Evolutionary conservation across 2,888 invertebrate genomes (phyloP).

Genomic region (Chymomyza fuscimana): DNA sequence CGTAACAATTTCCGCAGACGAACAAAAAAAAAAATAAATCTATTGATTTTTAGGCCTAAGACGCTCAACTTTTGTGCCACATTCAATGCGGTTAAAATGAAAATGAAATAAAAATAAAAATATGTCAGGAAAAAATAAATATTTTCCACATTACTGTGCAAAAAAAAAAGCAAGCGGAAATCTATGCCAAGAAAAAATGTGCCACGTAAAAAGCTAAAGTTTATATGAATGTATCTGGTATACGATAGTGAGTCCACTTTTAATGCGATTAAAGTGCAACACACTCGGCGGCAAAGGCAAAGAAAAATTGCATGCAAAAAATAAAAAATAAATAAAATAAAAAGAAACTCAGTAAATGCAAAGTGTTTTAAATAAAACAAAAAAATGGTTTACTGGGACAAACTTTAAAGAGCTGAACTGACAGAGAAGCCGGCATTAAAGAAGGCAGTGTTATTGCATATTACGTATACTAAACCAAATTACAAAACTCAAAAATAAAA

Average conservation of each 20-base stretch:
- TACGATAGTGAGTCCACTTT: conserved; percentile 53
- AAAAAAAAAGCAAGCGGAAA: background rate
- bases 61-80: conserved; percentile 10
- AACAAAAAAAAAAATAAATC: conserved; percentile 17
- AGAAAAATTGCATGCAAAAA: conserved; percentile 23
- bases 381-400: background rate
- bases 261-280: conserved; percentile 76
- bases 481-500: no score
- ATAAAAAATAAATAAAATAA: background rate
- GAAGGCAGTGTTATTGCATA: background rate
- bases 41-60: conserved; percentile 57
- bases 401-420: background rate
- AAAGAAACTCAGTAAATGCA: background rate
- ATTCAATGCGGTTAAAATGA: conserved; percentile 36
- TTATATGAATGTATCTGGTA: background rate
- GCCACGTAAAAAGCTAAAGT: conserved; percentile 4
- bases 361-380: background rate
- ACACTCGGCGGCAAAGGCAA: conserved; percentile 40
- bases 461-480: no score
- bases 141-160: conserved; percentile 53
- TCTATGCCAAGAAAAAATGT: conserved; percentile 2
- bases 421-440: background rate
- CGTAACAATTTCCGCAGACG: conserved; percentile 27
- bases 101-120: conserved; percentile 28
- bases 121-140: background rate